These are phyloP conservation scores for Aptenodytes patagonicus DNA, from an alignment of 2,113 vertebrate species.

Conservation along the genomic window DNA sequence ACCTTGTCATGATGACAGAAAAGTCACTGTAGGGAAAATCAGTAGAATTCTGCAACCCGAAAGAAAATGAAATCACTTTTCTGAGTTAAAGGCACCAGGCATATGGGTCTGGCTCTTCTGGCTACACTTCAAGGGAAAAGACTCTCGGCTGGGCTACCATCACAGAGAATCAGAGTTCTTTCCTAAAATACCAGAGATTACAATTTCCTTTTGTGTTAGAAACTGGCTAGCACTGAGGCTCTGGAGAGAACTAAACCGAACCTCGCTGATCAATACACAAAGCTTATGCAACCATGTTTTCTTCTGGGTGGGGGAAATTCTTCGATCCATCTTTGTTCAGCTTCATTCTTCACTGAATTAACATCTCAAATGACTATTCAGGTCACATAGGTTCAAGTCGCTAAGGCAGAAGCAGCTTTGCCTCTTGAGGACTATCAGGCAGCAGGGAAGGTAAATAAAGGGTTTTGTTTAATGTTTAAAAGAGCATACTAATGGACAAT, in stretches of 20 bases:
- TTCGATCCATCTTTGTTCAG: slow-evolving; percentile 29
- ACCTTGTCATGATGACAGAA: background rate
- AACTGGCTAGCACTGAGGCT: background rate
- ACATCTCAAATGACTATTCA: slow-evolving; percentile 47
- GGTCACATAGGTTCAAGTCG: slow-evolving; percentile 38
- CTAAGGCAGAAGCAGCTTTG: slow-evolving; percentile 27
- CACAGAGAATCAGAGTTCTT: background rate
- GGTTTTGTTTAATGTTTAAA: slow-evolving; percentile 54
- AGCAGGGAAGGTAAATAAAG: slow-evolving; percentile 15
- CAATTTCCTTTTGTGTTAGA: background rate
- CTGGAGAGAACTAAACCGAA: background rate
- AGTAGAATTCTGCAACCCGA: background rate
- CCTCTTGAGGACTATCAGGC: background rate
- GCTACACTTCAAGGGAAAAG: background rate
- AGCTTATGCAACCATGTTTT: background rate
- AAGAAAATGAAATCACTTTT: background rate
- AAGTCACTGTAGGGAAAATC: background rate
- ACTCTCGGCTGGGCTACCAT: background rate
- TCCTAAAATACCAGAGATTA: background rate
- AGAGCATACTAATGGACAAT: slow-evolving; percentile 33
- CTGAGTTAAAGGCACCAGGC: background rate
- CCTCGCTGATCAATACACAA: background rate
- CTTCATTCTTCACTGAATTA: slow-evolving; percentile 60
- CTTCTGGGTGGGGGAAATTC: slow-evolving; percentile 4
- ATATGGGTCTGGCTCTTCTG: background rate